Base-by-base conservation (phyloP, 2,113 vertebrate genomes). In the Sapayoa aenigma region DNA sequence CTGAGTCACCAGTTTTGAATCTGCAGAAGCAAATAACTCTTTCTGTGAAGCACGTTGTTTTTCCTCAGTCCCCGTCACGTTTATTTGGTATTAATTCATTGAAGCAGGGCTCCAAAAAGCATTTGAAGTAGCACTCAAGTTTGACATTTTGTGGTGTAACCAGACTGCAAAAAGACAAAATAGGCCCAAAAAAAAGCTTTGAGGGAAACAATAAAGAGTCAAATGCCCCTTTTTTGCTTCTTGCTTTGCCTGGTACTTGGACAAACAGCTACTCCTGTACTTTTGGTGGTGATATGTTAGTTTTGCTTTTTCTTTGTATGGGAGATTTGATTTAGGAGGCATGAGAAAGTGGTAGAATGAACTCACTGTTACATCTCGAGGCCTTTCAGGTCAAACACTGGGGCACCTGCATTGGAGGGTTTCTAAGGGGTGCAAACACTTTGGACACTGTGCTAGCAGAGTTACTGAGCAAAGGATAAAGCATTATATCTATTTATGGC, bases 61-160 rank as follows among this genome's bases (percentile, higher is more conserved):
- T 68, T 13, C 2, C n/a, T 74, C 16, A 18, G 24, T 68, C 75
- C 27, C 39, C 21, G 18, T 82, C 30, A 25, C 0, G 0, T 1
- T 59, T 78, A 25, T 60, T 71, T 75, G 35, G 8, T 62, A n/a
- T 60, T 47, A 53, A 71, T 53, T 27, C 11, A 14, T 3, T 67
- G 55, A 73, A 78, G 33, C 27, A 37, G 5, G 5, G 6, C 2
- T 31, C 35, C 27, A n/a, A 17, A 44, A 47, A 35, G 10, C 2
- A 1, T 82, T 78, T 59, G 35, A 42, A 52, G 24, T 62, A 47
- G 56, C 47, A 33, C 9, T 74, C 12, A 56, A 42, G 44, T 41
- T 87, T 63, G 39, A 50, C 2, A 5, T 31, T 55, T 23, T 52
- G 18, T 76, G 19, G 30, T 58, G 9, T 74, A 76, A 37, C 47